A percentile compares a stretch with the other conserved stretches of the same genome.
phyloP scores from a whole-genome alignment of 2,888 invertebrate genomes.

The Sphaeridia pumilis region DNA sequence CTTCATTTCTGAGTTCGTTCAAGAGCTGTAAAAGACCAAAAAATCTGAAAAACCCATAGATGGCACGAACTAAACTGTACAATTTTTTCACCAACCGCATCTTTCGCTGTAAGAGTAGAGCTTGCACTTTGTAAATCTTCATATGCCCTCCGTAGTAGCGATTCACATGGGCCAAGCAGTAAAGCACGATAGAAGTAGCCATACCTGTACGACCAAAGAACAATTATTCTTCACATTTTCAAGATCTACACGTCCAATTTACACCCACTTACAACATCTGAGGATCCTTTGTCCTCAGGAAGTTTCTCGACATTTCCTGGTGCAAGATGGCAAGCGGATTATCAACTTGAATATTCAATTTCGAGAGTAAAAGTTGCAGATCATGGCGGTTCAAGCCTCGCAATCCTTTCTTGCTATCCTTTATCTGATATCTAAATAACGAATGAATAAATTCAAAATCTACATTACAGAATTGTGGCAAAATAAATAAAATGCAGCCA shows the following conservation, averaged over 20 bases:
- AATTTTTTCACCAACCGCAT: background rate
- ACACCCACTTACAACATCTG: constrained; percentile 55
- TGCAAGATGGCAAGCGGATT: constrained; percentile 90
- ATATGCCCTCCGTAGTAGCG: background rate
- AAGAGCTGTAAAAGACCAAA: background rate
- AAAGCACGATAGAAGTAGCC: constrained; percentile 2
- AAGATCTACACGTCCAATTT: background rate
- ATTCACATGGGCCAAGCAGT: constrained; percentile 2
- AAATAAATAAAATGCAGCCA: background rate
- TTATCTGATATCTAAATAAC: constrained; percentile 20
- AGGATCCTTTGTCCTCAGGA: constrained; percentile 60
- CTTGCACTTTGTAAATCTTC: background rate
- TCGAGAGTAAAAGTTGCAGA: constrained; percentile 55
- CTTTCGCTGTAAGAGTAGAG: background rate
- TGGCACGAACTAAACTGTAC: background rate
- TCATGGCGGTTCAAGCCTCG: constrained; percentile 43
- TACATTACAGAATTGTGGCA: too few species aligned
- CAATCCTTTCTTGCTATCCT: constrained; percentile 8
- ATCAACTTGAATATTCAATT: constrained; percentile 78
- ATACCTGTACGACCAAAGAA: background rate
- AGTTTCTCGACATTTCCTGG: constrained; percentile 82
- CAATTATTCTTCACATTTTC: background rate
- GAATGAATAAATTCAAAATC: constrained; percentile 11
- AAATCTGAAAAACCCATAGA: background rate
- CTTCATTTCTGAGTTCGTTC: background rate